Evolutionary conservation across 2,797 vertebrate genomes (phyloP).

Genomic region (Balearica regulorum): DNA sequence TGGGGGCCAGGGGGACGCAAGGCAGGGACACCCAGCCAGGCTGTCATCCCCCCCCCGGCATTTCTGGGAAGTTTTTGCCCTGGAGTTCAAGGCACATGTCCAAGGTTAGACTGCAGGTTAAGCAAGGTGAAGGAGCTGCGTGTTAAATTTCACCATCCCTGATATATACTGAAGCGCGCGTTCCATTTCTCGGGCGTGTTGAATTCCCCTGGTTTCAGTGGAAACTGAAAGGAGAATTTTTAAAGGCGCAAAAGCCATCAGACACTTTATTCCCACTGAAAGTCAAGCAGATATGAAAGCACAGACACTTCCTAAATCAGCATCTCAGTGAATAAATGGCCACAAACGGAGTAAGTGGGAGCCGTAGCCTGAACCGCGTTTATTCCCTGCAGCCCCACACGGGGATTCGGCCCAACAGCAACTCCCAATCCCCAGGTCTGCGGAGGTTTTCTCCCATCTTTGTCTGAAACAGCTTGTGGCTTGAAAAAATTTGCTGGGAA

Average conservation of each 20-base stretch:
- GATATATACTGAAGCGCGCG: rapidly evolving
- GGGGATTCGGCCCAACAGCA: not conserved
- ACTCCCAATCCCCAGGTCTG: not conserved
- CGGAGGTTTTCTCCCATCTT: not conserved
- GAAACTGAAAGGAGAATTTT: not conserved
- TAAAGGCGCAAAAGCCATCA: not conserved
- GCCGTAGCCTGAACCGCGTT: rapidly evolving
- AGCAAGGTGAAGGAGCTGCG: not conserved
- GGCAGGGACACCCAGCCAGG: not conserved
- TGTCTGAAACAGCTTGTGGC: rapidly evolving
- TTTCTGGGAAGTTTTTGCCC: not conserved
- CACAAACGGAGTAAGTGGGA: rapidly evolving
- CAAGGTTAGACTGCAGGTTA: not conserved
- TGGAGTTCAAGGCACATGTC: not conserved
- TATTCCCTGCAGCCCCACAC: rapidly evolving
- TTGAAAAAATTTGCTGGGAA: not conserved
- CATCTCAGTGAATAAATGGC: rapidly evolving
- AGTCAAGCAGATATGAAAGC: not conserved
- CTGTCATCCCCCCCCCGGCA: not conserved
- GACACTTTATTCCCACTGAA: not conserved
- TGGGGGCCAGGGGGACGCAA: rapidly evolving
- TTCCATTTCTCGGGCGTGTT: not conserved
- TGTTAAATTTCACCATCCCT: not conserved
- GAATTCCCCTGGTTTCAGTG: not conserved
- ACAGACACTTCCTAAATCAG: not conserved